Evolutionary conservation across 2,113 vertebrate species (phyloP).

Genomic region (human (Homo sapiens)): GRCh38 chr4:151686001-151686500

Average conservation of each 20-base stretch:
- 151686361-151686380: background rate
- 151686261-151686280: background rate
- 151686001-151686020: too few species aligned
- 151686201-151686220: background rate
- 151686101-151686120: background rate
- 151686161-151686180: rapidly evolving
- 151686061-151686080: background rate
- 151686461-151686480: background rate
- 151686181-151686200: background rate
- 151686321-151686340: rapidly evolving
- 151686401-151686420: background rate
- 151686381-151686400: background rate
- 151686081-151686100: background rate
- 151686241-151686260: background rate
- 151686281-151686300: background rate
- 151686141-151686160: background rate
- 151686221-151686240: background rate
- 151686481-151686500: too few species aligned
- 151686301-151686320: background rate
- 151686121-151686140: background rate
- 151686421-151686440: background rate
- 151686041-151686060: too few species aligned
- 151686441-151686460: background rate
- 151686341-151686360: rapidly evolving
- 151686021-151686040: too few species aligned